phyloP scores from a whole-genome alignment of 1,140 invertebrate species.

The Drosophila murphyi region DNA sequence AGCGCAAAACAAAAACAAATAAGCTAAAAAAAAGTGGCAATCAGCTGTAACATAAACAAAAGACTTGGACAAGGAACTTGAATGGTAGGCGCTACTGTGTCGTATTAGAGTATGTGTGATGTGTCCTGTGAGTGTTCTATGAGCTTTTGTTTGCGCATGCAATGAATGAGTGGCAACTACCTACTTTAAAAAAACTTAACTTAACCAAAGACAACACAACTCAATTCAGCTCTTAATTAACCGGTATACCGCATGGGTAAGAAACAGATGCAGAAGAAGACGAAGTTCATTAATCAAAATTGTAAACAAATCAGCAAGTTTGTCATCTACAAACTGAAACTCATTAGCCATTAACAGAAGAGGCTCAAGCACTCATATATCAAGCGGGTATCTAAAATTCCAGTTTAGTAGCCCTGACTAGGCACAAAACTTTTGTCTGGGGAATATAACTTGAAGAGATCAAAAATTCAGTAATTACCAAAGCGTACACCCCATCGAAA shows the following conservation, averaged over 20 bases:
- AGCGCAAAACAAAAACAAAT: constrained; percentile 44
- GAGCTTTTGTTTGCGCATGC: background rate
- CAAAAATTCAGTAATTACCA: constrained; percentile 26
- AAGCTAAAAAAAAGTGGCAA: constrained; percentile 16
- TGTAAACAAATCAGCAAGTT: constrained; percentile 44
- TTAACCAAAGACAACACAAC: constrained; percentile 7
- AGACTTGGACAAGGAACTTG: constrained; percentile 76
- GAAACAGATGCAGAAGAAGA: background rate
- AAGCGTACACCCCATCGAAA: constrained; percentile 28
- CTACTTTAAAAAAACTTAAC: background rate
- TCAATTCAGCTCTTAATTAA: constrained; percentile 25
- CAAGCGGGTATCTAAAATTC: background rate
- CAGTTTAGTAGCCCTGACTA: constrained; percentile 2
- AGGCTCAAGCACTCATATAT: background rate
- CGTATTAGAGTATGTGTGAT: background rate
- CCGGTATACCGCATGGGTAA: constrained; percentile 15
- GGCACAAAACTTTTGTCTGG: background rate
- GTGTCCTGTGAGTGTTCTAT: too few species aligned
- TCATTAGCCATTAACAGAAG: constrained; percentile 27
- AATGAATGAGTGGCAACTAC: background rate
- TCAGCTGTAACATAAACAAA: constrained; percentile 53
- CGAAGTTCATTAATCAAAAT: constrained; percentile 40
- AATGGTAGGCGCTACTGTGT: background rate
- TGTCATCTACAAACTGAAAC: constrained; percentile 30
- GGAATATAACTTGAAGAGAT: constrained; percentile 7